Conservation (phyloP, 1,140 invertebrate genomes). For the Nasonia vitripennis region DNA sequence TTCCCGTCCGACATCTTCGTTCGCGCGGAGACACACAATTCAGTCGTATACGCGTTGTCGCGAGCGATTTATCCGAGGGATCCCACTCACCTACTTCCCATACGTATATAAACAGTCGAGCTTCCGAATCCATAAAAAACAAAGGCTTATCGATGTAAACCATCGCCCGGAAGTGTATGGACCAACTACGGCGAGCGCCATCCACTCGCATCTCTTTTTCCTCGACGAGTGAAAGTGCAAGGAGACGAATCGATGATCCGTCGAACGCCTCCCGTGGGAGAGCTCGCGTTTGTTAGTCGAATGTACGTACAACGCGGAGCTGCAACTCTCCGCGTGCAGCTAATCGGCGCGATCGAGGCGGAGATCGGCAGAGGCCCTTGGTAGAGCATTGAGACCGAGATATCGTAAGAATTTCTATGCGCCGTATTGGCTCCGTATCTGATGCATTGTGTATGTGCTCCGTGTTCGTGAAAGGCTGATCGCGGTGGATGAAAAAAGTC, state of each 20-base stretch:
- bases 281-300: not conserved
- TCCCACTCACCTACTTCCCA: slow-evolving; percentile 12
- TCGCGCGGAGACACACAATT: not conserved
- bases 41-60: not conserved
- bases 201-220: not conserved
- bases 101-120: not conserved
- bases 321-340: not conserved
- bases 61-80: not conserved
- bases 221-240: slow-evolving; percentile 37
- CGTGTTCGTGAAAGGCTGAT: slow-evolving; percentile 11
- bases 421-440: not conserved
- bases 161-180: slow-evolving; percentile 39
- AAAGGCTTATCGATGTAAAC: slow-evolving; percentile 39
- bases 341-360: not conserved
- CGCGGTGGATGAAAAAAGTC: not conserved
- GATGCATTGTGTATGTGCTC: slow-evolving; percentile 18
- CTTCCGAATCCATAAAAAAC: not conserved
- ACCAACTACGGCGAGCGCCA: not conserved
- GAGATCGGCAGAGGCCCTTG: slow-evolving; percentile 12
- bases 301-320: too few species aligned
- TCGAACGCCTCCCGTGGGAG: slow-evolving; percentile 5
- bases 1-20: not conserved
- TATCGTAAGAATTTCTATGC: slow-evolving; percentile 41
- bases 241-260: slow-evolving; percentile 37
- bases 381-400: not conserved